Evolutionary conservation across 2,888 invertebrate genomes (phyloP), one percentile per base, ranked within the genome.

Genomic region (Chydorus sphaericus): DNA sequence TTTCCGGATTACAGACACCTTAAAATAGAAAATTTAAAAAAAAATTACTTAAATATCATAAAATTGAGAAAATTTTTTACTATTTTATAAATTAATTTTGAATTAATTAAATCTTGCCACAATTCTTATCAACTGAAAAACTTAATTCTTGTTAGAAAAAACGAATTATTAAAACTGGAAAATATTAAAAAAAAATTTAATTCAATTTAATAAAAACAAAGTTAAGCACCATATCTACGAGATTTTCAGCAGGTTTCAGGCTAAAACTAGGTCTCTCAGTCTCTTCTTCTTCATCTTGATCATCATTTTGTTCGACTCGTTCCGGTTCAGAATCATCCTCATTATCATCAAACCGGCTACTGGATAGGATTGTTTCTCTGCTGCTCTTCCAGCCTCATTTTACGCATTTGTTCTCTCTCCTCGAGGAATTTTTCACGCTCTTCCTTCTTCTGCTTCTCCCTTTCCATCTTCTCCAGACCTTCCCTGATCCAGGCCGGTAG

Each of bases 401-500:
- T 63, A 28, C 63, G 59, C 58, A 64, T 65, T 31, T 77, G 78
- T 63, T 81, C 80, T 54, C 78, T 73, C 60, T 79, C 77, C 61
- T 77, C 76, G 64, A 77, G 75, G 62, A 82, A 79, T 60, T 81
- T 75, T 65, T 85, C 84, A 55, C 80, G 79, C 26, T 92, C 91
- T 62, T 88, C 75, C 61, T 91, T 90, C 64, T 81, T 85, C 65
- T 82, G 81, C 66, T 93, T 92, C 63, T 94, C 92, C 26, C 87
- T 77, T 69, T 97, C 96, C 90, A 96, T 94, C 75, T 96, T 96
- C 67, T 96, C 96, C 62, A 97, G 72, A 31, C 94, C 94, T 75
- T 91, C 94, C 69, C 94, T 77, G 61, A 97, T 94, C 97, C 97
- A 97, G 0, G 88, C 90, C n/a, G 97, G 97, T 23, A 97, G 75